Evolutionary conservation across 1,140 invertebrate species (phyloP).

Genomic region (Plodia interpunctella): DNA sequence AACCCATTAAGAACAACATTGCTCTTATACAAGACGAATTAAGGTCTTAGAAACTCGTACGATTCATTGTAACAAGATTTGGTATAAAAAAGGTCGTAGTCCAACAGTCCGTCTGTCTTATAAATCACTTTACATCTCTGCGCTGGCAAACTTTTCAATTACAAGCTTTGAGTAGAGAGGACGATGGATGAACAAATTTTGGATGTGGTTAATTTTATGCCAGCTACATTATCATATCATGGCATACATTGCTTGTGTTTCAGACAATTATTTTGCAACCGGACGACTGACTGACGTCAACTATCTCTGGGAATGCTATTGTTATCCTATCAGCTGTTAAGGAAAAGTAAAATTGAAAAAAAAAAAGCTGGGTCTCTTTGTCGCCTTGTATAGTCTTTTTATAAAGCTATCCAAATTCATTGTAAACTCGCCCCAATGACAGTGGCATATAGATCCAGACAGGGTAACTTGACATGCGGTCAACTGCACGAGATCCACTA

Average conservation of each 20-base stretch:
- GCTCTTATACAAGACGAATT: conserved; percentile 4
- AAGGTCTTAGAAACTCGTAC: conserved; percentile 8
- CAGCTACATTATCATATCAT: not conserved
- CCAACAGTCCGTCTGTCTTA: conserved; percentile 56
- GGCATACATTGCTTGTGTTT: not conserved
- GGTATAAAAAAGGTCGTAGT: conserved; percentile 52
- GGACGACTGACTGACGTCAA: too few species aligned
- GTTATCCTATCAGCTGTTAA: too few species aligned
- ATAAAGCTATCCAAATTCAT: too few species aligned
- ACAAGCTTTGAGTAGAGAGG: conserved; percentile 52
- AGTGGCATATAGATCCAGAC: too few species aligned
- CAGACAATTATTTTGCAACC: not conserved
- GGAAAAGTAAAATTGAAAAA: too few species aligned
- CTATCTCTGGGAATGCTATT: too few species aligned
- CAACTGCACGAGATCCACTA: too few species aligned
- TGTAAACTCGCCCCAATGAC: too few species aligned
- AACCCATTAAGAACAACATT: not conserved
- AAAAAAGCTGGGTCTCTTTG: too few species aligned
- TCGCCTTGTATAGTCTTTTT: too few species aligned
- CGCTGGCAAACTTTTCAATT: conserved; percentile 67
- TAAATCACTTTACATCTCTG: conserved; percentile 68
- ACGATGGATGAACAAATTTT: conserved; percentile 20
- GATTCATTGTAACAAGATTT: conserved; percentile 48
- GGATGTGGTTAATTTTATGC: conserved; percentile 26
- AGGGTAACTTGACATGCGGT: too few species aligned